These are phyloP conservation scores for Enteromius argenteus DNA, from an alignment of 2,797 vertebrate genomes.

Conservation along the genomic window DNA sequence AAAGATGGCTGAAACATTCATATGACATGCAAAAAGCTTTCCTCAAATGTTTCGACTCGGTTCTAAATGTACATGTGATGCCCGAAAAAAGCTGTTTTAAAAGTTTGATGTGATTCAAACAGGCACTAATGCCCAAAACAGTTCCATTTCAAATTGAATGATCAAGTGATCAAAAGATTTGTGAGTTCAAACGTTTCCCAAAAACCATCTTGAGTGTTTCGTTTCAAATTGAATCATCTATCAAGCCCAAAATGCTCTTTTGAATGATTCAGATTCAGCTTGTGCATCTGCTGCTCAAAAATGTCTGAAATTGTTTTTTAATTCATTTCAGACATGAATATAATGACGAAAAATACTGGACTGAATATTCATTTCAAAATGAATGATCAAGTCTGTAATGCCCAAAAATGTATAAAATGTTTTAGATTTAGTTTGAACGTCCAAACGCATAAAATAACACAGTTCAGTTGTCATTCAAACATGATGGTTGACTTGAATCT, in stretches of 20 bases:
- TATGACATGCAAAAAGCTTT: not conserved
- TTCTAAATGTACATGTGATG: not conserved
- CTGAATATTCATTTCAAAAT: not conserved
- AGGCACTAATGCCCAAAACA: not conserved
- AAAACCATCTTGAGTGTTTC: not conserved
- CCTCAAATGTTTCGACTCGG: not conserved
- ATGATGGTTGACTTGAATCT: not conserved
- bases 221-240: not conserved
- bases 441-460: not conserved
- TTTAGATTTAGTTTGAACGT: not conserved
- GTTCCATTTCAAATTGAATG: not conserved
- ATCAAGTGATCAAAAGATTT: not conserved
- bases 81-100: not conserved
- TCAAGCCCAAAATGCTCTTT: not conserved
- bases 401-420: not conserved
- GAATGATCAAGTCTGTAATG: not conserved
- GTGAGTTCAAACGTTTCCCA: not conserved
- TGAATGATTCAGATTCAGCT: not conserved
- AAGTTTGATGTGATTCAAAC: not conserved
- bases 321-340: not conserved
- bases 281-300: not conserved
- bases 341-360: not conserved
- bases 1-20: not conserved
- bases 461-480: not conserved
- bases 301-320: not conserved